Evolutionary conservation across 1,140 invertebrate species (phyloP), one percentile per base, ranked within the genome.

Genomic region (Archegozetes longisetosus): DNA sequence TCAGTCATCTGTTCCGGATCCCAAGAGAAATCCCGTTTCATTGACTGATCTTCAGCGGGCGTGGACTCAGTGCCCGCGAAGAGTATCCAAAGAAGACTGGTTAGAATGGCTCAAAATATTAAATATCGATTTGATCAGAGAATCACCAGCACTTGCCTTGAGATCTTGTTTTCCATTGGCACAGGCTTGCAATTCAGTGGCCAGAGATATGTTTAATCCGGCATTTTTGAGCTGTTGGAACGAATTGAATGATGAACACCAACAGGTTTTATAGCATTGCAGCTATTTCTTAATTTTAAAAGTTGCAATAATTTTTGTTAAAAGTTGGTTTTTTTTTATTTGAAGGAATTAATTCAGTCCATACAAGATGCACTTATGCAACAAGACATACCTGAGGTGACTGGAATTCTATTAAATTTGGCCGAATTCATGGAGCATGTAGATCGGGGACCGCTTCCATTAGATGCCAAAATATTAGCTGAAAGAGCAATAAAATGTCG

Each of bases 391-490:
- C 88, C 93, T 0, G 96, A 99, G 72, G 85, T 98, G 28, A 97
- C 93, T 0, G 94, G 98, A 69, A 94, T 93, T 0, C 86, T 99
- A 60, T 75, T 99, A 1, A 99, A 98, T 74, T 75, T 99, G 26
- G 93, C 93, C 0, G 95, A 99, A 74, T 99, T 99, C 67, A 97
- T 98, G 90, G 95, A 98, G 67, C 95, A 98, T 69, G 98, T 92
- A 70, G 95, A 98, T 56, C 60, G 83, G 77, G 92, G 94, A 17
- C 86, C 90, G 0, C 73, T 98, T 56, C 92, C 94, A 0, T 77
- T 99, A 23, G 84, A 92, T 60, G 81, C 85, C 0, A 82, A 85
- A 53, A 72, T 97, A 22, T 66, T 84, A 12, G 77, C 77, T 27
- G 71, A 79, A 57, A 68, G 73, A 60, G 80, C 80, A 1, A 74